phyloP scores from a whole-genome alignment of 2,888 invertebrate species.

The Noctua comes region DNA sequence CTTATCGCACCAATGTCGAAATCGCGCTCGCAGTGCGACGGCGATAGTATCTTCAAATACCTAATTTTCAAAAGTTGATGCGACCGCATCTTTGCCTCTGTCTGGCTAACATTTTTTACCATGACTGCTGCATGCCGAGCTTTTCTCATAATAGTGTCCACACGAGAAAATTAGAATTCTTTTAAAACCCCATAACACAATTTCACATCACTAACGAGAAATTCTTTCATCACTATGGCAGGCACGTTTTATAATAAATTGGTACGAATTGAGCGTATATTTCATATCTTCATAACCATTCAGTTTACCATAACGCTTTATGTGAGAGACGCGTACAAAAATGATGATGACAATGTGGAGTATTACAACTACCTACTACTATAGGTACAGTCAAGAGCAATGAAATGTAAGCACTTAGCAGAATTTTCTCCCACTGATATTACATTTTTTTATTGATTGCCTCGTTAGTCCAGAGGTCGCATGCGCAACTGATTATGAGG shows the following conservation, averaged over 20 bases:
- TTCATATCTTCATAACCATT: conserved; percentile 22
- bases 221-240: conserved; percentile 12
- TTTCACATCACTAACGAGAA: conserved; percentile 6
- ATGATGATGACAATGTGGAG: background rate
- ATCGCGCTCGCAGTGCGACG: too few species aligned
- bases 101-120: background rate
- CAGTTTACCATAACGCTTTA: conserved; percentile 18
- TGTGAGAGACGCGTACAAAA: conserved; percentile 11
- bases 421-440: background rate
- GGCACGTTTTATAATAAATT: conserved; percentile 35
- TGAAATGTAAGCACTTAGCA: background rate
- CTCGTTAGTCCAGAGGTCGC: too few species aligned
- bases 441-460: too few species aligned
- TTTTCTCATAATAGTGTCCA: background rate
- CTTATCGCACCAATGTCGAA: too few species aligned
- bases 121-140: too few species aligned
- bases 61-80: too few species aligned
- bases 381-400: background rate
- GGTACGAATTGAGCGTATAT: conserved; percentile 24
- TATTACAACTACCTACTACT: background rate
- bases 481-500: too few species aligned
- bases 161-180: background rate
- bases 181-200: conserved; percentile 7
- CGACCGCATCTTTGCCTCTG: too few species aligned
- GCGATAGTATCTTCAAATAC: too few species aligned